Evolutionary conservation across 2,888 invertebrate genomes (phyloP).

Genomic region (Agrochola circellaris): DNA sequence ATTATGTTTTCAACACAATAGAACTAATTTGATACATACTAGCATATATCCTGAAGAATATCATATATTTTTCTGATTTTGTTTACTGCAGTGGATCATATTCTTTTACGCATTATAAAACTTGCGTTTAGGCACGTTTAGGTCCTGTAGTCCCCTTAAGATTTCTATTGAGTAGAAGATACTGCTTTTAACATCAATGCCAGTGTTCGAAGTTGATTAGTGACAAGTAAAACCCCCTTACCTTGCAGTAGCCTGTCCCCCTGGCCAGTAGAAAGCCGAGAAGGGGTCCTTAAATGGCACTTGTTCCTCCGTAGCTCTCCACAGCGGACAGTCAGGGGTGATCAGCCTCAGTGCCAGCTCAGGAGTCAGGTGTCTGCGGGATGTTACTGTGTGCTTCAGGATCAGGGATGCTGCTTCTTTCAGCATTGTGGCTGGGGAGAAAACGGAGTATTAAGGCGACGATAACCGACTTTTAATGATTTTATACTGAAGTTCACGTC

Average conservation of each 20-base stretch:
- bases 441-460: not conserved
- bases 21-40: too few species aligned
- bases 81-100: too few species aligned
- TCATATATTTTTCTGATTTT: too few species aligned
- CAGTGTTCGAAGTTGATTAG: not conserved
- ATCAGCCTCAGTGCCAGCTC: conserved; percentile 92
- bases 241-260: conserved; percentile 93
- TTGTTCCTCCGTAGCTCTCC: conserved; percentile 83
- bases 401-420: conserved; percentile 77
- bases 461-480: too few species aligned
- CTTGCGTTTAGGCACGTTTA: too few species aligned
- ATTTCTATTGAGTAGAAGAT: too few species aligned
- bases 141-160: too few species aligned
- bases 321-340: conserved; percentile 91
- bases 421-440: conserved; percentile 70
- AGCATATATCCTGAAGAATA: too few species aligned
- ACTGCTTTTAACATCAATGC: too few species aligned
- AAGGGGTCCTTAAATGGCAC: conserved; percentile 91
- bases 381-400: conserved; percentile 77
- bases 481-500: too few species aligned
- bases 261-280: conserved; percentile 95
- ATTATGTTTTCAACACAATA: too few species aligned
- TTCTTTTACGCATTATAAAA: too few species aligned
- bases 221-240: conserved; percentile 63
- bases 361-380: conserved; percentile 91